Evolutionary conservation across 2,888 invertebrate species (phyloP).

Genomic region (Idaea dimidiata): DNA sequence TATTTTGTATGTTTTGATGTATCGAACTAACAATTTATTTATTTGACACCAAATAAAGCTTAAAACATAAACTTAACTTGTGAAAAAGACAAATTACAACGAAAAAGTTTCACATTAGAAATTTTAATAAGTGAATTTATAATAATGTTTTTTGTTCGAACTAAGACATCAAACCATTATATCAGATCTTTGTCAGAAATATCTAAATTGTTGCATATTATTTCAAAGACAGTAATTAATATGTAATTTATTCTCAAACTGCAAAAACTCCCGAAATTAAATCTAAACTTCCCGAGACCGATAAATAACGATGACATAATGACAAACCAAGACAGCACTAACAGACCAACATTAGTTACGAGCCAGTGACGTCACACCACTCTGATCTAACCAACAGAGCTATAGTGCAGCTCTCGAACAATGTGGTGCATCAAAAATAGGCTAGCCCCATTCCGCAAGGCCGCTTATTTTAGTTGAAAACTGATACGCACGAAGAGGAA

Average conservation of each 20-base stretch:
- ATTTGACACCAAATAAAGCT: too few relatives aligned
- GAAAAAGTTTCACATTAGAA: too few relatives aligned
- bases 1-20: neutral
- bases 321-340: neutral
- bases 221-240: neutral
- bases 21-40: too few relatives aligned
- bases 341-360: neutral
- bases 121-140: too few relatives aligned
- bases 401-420: conserved; percentile 26
- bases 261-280: too few relatives aligned
- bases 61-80: too few relatives aligned
- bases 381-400: neutral
- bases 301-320: neutral
- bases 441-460: conserved; percentile 47
- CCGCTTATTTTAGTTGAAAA: conserved; percentile 44
- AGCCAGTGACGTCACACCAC: neutral
- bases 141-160: too few relatives aligned
- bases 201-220: neutral
- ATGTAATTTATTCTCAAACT: too few relatives aligned
- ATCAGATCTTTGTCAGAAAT: too few relatives aligned
- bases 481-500: conserved; percentile 21
- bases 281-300: neutral
- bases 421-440: conserved; percentile 53
- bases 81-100: too few relatives aligned
- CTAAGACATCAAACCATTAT: too few relatives aligned